phyloP scores from a whole-genome alignment of 2,113 vertebrate genomes.

The Pseudopipra pipra region DNA sequence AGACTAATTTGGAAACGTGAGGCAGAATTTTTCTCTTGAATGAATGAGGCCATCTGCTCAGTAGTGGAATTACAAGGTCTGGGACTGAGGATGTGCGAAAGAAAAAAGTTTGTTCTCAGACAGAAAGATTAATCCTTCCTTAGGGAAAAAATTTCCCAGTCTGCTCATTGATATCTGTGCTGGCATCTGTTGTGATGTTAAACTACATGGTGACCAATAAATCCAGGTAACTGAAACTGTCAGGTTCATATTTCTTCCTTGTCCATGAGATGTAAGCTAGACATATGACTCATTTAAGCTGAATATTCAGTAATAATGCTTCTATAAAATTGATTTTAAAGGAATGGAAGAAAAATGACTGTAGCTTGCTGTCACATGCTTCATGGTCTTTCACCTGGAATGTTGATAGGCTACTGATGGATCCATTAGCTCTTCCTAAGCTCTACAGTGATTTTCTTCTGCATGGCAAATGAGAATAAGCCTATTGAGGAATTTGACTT shows the following conservation, averaged over 20 bases:
- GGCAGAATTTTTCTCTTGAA: not conserved
- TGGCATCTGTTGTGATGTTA: not conserved
- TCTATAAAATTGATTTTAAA: not conserved
- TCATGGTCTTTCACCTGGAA: not conserved
- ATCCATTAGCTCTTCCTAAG: not conserved
- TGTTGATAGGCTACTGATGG: not conserved
- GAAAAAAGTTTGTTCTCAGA: not conserved
- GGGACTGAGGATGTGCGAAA: not conserved
- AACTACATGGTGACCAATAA: not conserved
- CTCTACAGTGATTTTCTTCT: not conserved
- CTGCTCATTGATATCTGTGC: not conserved
- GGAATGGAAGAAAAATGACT: not conserved
- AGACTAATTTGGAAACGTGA: not conserved
- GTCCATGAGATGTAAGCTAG: not conserved
- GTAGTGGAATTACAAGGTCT: not conserved
- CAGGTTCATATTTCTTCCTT: not conserved
- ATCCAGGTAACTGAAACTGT: not conserved
- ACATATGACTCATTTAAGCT: not conserved
- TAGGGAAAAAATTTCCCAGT: not conserved
- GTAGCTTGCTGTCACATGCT: not conserved
- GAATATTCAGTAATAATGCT: not conserved
- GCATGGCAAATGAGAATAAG: not conserved
- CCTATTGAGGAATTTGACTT: not conserved
- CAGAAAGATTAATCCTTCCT: not conserved
- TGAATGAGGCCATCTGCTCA: not conserved